A percentile compares a stretch with the other conserved stretches of the same genome.
Conservation (phyloP, 2,888 invertebrate species). For the Sinodicranocentrus sp. region DNA sequence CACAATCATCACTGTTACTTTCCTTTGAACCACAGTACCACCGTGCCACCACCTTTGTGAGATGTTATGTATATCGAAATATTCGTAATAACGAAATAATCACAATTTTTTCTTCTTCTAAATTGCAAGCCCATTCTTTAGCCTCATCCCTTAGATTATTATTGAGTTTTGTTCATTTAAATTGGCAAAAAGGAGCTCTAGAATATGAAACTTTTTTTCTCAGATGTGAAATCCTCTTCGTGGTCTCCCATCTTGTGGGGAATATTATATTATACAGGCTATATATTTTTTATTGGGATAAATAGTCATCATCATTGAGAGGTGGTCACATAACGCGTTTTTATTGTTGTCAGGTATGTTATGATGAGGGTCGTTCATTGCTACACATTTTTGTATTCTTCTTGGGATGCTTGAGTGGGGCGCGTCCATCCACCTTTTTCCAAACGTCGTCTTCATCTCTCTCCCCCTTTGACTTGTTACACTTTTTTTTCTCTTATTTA, state of each 20-base stretch:
- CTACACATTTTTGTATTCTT: background rate
- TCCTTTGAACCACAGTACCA: background rate
- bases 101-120: constrained; percentile 11
- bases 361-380: background rate
- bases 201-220: background rate
- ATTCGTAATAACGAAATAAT: constrained; percentile 36
- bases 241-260: background rate
- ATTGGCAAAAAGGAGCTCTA: constrained; percentile 7
- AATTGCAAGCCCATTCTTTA: too few species aligned
- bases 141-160: background rate
- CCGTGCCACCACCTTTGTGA: background rate
- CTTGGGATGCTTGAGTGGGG: constrained; percentile 54
- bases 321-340: background rate
- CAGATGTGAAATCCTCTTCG: constrained; percentile 50
- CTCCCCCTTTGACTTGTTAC: background rate
- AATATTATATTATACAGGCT: constrained; percentile 15
- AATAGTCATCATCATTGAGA: background rate
- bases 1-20: too few species aligned
- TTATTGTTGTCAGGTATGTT: background rate
- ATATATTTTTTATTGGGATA: constrained; percentile 13
- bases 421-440: constrained; percentile 61
- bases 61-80: constrained; percentile 14
- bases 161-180: background rate
- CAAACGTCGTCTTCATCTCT: constrained; percentile 34
- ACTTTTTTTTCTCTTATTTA: constrained; percentile 1